A percentile compares a stretch with the other conserved stretches of the same genome.
phyloP scores from a whole-genome alignment of 1,140 invertebrate genomes.

The Euura saliciscinereae region DNA sequence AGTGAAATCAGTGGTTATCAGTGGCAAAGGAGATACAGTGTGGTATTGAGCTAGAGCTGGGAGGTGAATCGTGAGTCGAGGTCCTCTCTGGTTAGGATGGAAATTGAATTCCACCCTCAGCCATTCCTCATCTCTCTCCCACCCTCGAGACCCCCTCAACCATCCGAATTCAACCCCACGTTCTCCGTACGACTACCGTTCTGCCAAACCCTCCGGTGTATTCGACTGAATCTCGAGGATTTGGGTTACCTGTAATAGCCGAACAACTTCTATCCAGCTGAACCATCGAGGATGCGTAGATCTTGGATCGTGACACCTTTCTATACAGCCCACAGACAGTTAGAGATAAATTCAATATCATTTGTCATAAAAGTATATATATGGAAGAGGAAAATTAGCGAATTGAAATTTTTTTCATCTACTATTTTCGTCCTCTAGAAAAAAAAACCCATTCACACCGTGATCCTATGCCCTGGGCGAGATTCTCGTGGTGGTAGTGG shows the following conservation, averaged over 20 bases:
- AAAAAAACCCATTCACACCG: no score
- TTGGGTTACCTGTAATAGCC: constrained; percentile 15
- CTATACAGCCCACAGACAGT: no score
- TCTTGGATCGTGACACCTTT: neutral
- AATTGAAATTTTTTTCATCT: no score
- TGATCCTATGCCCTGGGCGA: neutral
- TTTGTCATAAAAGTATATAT: no score
- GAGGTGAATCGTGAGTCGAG: constrained; percentile 26
- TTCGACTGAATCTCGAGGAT: constrained; percentile 17
- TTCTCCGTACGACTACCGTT: neutral
- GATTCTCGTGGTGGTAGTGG: neutral
- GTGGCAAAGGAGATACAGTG: constrained; percentile 28
- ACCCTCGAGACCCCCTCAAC: constrained; percentile 1
- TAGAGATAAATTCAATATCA: no score
- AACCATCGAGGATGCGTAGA: neutral
- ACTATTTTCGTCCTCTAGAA: no score
- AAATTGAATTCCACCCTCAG: constrained; percentile 48
- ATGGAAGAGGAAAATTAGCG: no score
- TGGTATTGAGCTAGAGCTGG: constrained; percentile 26
- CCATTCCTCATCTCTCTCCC: constrained; percentile 30
- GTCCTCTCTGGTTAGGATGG: constrained; percentile 44
- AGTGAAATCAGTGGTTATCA: constrained; percentile 25
- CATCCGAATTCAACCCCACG: neutral
- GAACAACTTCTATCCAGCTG: constrained; percentile 11
- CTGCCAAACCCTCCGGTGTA: neutral